Evolutionary conservation across 2,797 vertebrate species (phyloP).

Genomic region (Orestias chungarensis): DNA sequence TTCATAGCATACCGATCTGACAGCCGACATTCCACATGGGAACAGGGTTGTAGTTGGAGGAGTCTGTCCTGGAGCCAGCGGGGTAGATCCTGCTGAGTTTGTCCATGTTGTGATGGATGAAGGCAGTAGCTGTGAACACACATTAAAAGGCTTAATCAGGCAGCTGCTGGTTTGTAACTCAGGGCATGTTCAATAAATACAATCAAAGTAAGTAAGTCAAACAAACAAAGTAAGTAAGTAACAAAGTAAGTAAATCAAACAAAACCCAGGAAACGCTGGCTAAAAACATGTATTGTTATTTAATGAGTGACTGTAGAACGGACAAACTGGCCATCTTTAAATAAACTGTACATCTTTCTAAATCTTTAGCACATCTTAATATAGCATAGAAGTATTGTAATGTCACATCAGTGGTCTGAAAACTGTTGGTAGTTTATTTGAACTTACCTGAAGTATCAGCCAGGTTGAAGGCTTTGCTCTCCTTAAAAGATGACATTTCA

Average conservation of each 20-base stretch:
- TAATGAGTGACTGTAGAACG: not conserved
- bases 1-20: constrained; percentile 72
- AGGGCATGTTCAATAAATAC: too few species aligned
- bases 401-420: not conserved
- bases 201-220: too few species aligned
- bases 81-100: constrained; percentile 96
- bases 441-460: constrained; percentile 85
- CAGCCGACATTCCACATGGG: constrained; percentile 95
- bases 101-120: constrained; percentile 87
- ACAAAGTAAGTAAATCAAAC: too few species aligned
- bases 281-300: too few species aligned
- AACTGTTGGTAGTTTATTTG: not conserved
- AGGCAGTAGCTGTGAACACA: constrained; percentile 74
- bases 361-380: not conserved
- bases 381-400: not conserved
- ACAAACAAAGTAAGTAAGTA: too few species aligned
- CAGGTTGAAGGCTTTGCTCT: constrained; percentile 87
- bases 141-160: not conserved
- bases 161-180: not conserved
- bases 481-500: constrained; percentile 92
- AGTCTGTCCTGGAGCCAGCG: constrained; percentile 90
- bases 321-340: not conserved
- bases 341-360: not conserved
- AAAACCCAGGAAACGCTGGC: too few species aligned
- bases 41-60: constrained; percentile 94